Evolutionary conservation across 2,797 vertebrate genomes (phyloP).

Genomic region (Syngnathus rostellatus): DNA sequence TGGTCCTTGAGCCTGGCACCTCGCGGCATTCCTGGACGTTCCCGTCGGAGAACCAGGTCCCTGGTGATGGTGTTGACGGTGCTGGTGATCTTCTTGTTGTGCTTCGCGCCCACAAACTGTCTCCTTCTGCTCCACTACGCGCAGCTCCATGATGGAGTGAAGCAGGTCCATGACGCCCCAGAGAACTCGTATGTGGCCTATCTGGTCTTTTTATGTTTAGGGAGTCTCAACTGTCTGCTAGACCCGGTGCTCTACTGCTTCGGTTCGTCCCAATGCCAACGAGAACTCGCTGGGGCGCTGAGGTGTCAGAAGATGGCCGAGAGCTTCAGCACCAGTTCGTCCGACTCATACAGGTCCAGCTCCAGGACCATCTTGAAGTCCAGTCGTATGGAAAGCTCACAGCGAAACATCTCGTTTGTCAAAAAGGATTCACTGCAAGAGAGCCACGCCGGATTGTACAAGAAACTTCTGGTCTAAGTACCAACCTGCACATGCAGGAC

Average conservation of each 20-base stretch:
- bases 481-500: not conserved
- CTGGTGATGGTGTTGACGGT: conserved; percentile 73
- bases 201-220: conserved; percentile 77
- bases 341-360: conserved; percentile 52
- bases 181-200: conserved; percentile 77
- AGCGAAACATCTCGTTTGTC: not conserved
- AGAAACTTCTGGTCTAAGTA: conserved; percentile 70
- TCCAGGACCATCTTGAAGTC: conserved; percentile 36
- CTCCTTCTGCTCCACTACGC: conserved; percentile 77
- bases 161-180: conserved; percentile 4
- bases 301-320: conserved; percentile 49
- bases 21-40: conserved; percentile 15
- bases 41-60: conserved; percentile 69
- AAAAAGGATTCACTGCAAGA: conserved; percentile 53
- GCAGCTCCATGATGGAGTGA: conserved; percentile 22
- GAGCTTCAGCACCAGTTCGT: conserved; percentile 24
- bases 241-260: conserved; percentile 90
- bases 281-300: conserved; percentile 64
- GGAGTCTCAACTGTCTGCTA: conserved; percentile 81
- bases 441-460: conserved; percentile 69
- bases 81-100: conserved; percentile 78
- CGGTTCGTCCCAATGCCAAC: conserved; percentile 85
- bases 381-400: conserved; percentile 16
- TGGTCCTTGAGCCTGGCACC: conserved; percentile 60
- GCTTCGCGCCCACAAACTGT: conserved; percentile 81